Conservation (phyloP, 2,797 vertebrate genomes). For the Rhinogobio ventralis region DNA sequence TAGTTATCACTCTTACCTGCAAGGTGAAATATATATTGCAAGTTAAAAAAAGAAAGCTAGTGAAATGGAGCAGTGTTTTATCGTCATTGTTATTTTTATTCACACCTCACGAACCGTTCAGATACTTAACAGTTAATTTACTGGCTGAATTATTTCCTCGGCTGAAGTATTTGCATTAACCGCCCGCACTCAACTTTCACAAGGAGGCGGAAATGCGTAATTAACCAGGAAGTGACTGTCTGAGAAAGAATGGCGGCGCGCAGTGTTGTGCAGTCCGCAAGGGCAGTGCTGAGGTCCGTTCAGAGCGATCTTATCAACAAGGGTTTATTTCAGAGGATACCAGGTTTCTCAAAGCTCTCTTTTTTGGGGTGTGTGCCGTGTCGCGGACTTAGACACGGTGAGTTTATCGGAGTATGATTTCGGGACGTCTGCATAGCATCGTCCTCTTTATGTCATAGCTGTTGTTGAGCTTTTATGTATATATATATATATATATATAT, state of each 20-base stretch:
- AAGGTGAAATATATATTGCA: background rate
- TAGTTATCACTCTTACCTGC: background rate
- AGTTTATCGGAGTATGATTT: conserved; percentile 32
- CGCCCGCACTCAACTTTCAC: conserved; percentile 55
- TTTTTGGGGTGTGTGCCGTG: conserved; percentile 62
- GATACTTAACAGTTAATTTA: background rate
- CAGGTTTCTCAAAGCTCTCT: conserved; percentile 52
- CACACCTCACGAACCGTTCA: background rate
- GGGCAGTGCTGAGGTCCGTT: conserved; percentile 64
- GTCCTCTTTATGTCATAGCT: background rate
- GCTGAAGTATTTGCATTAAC: background rate
- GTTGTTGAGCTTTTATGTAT: background rate
- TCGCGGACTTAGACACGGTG: conserved; percentile 77
- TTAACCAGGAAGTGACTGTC: conserved; percentile 65
- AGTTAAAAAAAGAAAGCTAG: background rate
- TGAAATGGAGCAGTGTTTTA: background rate
- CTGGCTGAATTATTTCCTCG: background rate
- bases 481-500: too few relatives aligned
- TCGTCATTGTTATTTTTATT: background rate
- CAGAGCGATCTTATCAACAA: conserved; percentile 24
- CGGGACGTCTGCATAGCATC: background rate
- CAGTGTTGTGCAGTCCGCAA: conserved; percentile 64
- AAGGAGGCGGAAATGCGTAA: conserved; percentile 55
- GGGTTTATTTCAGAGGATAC: conserved; percentile 27
- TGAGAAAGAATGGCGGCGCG: conserved; percentile 75